Evolutionary conservation across 2,797 vertebrate genomes (phyloP).

Genomic region (Amblyraja radiata): DNA sequence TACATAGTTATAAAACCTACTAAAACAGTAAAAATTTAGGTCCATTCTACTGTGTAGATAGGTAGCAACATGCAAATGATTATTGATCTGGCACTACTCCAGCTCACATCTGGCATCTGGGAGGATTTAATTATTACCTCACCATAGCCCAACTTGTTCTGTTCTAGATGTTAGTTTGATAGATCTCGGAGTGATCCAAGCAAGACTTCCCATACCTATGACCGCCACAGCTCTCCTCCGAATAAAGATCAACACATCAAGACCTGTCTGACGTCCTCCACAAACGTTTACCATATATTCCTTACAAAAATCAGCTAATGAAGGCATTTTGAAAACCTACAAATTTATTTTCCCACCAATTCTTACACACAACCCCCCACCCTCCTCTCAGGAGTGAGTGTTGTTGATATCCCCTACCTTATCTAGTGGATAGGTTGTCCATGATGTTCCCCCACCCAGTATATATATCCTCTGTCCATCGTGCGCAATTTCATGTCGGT

Average conservation of each 20-base stretch:
- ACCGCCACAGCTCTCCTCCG: background rate
- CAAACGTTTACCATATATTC: background rate
- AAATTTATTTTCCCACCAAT: no score
- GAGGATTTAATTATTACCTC: background rate
- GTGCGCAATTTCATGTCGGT: constrained; percentile 95
- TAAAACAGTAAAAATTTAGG: background rate
- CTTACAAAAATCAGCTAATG: background rate
- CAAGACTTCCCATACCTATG: no score
- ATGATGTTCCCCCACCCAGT: constrained; percentile 92
- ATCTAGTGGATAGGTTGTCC: constrained; percentile 93
- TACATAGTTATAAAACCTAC: background rate
- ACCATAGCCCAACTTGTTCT: background rate
- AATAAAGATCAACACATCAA: background rate
- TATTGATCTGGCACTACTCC: background rate
- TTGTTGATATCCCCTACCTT: constrained; percentile 64
- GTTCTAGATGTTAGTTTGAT: background rate
- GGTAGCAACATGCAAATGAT: background rate
- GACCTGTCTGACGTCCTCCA: background rate
- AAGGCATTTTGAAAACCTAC: background rate
- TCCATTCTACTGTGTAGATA: background rate
- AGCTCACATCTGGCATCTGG: background rate
- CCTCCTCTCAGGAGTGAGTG: background rate
- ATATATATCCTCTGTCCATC: constrained; percentile 93
- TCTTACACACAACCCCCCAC: background rate
- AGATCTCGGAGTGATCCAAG: no score